phyloP scores from a whole-genome alignment of 2,113 vertebrate species.

The Eptatretus burgeri region DNA sequence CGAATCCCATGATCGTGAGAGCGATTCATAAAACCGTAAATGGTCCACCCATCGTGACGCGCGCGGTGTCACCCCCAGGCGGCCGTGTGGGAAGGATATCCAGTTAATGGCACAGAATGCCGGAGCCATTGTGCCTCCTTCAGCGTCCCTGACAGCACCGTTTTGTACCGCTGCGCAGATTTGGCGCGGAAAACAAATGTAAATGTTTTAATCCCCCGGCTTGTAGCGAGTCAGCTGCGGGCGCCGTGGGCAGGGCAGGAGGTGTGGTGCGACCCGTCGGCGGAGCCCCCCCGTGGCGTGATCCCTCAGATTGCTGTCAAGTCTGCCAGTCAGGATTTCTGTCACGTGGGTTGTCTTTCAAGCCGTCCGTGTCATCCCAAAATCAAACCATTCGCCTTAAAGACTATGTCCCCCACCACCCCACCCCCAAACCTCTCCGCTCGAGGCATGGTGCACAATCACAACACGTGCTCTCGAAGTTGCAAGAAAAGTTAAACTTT shows the following conservation, averaged over 20 bases:
- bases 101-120: constrained; percentile 1
- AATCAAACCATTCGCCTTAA: no score
- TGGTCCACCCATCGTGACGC: no score
- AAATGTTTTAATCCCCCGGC: constrained; percentile 1
- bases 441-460: no score
- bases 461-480: no score
- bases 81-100: constrained; percentile 3
- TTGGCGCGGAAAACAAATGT: constrained; percentile 4
- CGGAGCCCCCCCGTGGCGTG: not conserved
- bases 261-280: constrained; percentile 3
- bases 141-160: constrained; percentile 5
- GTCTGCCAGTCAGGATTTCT: constrained; percentile 5
- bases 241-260: not conserved
- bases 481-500: no score
- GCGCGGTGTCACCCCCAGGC: not conserved
- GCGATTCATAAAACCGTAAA: no score
- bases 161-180: constrained; percentile 4
- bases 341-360: no score
- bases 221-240: no score
- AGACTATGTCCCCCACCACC: no score
- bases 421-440: no score
- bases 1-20: no score
- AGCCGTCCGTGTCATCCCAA: no score
- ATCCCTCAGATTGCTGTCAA: constrained; percentile 5
- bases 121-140: not conserved